These are phyloP conservation scores for Gerosis bhagava DNA, from an alignment of 2,888 invertebrate genomes.

Conservation along the genomic window DNA sequence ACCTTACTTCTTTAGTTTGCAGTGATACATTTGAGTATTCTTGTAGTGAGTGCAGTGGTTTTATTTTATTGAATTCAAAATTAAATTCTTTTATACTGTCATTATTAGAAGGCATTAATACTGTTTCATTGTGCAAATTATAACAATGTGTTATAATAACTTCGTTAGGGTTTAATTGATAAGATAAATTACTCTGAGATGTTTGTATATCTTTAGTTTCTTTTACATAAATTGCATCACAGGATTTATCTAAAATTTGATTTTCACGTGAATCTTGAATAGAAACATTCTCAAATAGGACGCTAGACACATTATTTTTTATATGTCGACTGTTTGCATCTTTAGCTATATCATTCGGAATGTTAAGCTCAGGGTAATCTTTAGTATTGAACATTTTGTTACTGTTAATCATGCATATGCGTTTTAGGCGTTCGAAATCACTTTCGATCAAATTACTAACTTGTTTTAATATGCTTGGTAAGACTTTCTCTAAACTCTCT, in stretches of 20 bases:
- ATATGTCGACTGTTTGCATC: too few species aligned
- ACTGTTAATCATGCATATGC: slow-evolving; percentile 47
- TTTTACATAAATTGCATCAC: slow-evolving; percentile 39
- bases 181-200: slow-evolving; percentile 25
- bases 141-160: slow-evolving; percentile 17
- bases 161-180: slow-evolving; percentile 11
- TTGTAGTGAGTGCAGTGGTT: neutral
- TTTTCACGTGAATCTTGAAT: slow-evolving; percentile 5
- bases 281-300: slow-evolving; percentile 8
- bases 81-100: neutral
- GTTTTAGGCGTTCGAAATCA: slow-evolving; percentile 64
- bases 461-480: slow-evolving; percentile 56
- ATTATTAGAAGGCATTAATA: neutral
- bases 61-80: neutral
- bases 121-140: slow-evolving; percentile 2
- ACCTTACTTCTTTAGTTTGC: neutral
- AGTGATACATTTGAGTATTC: neutral
- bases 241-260: slow-evolving; percentile 44
- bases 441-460: slow-evolving; percentile 61
- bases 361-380: too few species aligned
- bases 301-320: too few species aligned
- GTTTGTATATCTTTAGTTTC: slow-evolving; percentile 36
- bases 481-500: slow-evolving; percentile 40
- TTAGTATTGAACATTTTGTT: too few species aligned
- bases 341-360: too few species aligned